Percentiles rank a stretch among this genome's conserved stretches.
Evolutionary conservation across 2,888 invertebrate genomes (phyloP).

Genomic region (Hedya salicella): DNA sequence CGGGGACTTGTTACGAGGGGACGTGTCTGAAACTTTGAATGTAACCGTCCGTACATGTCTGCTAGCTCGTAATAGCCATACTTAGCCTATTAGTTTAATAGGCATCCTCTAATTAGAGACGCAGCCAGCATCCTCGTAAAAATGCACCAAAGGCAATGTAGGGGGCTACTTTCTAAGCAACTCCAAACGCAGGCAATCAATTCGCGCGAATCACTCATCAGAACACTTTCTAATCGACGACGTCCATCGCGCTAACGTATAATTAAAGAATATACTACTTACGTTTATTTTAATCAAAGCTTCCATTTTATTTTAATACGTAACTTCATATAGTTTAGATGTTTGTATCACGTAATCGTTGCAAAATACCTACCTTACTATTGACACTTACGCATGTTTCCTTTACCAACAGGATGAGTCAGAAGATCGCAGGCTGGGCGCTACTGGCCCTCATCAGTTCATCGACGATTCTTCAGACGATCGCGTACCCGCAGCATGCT

Average conservation of each 20-base stretch:
- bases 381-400: slow-evolving; percentile 52
- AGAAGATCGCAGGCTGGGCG: slow-evolving; percentile 88
- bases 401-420: slow-evolving; percentile 83
- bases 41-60: slow-evolving; percentile 16
- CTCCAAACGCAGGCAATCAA: slow-evolving; percentile 76
- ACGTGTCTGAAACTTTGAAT: neutral
- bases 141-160: slow-evolving; percentile 65
- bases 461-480: slow-evolving; percentile 87
- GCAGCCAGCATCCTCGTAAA: slow-evolving; percentile 66
- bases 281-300: slow-evolving; percentile 51
- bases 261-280: slow-evolving; percentile 60
- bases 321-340: slow-evolving; percentile 43
- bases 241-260: slow-evolving; percentile 65
- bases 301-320: slow-evolving; percentile 11
- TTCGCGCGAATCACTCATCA: slow-evolving; percentile 80
- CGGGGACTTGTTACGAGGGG: no score
- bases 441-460: slow-evolving; percentile 88
- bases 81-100: slow-evolving; percentile 51
- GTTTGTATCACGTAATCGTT: neutral
- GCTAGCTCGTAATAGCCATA: slow-evolving; percentile 42
- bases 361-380: slow-evolving; percentile 36
- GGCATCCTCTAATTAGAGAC: slow-evolving; percentile 71
- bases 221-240: slow-evolving; percentile 81
- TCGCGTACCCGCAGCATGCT: slow-evolving; percentile 86
- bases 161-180: slow-evolving; percentile 79